Conservation (phyloP, 2,888 invertebrate genomes). For the Perizoma flavofasciatum region DNA sequence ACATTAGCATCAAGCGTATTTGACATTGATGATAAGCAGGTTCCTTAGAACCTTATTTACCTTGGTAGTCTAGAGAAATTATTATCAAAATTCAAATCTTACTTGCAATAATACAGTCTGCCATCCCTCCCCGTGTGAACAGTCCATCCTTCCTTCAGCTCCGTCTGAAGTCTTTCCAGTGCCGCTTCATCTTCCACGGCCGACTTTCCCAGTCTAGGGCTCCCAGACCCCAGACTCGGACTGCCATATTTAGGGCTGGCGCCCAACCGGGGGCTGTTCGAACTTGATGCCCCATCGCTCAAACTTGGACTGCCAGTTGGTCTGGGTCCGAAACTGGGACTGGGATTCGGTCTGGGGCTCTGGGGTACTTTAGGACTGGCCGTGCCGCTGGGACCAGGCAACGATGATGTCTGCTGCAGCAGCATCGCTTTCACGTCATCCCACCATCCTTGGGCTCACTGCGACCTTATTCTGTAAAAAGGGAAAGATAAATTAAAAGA, state of each 20-base stretch:
- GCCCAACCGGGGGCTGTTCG: conserved; percentile 59
- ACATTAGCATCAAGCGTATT: no score
- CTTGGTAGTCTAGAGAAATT: background rate
- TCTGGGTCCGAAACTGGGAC: conserved; percentile 54
- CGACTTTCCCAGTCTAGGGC: conserved; percentile 57
- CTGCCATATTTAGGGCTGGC: conserved; percentile 63
- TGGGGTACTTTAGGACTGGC: conserved; percentile 70
- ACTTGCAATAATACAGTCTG: conserved; percentile 96
- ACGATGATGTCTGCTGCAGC: conserved; percentile 79
- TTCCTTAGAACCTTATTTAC: no score
- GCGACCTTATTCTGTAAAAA: conserved; percentile 54
- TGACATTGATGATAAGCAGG: no score
- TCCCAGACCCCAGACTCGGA: conserved; percentile 62
- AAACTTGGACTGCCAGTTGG: conserved; percentile 63
- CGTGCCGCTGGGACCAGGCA: conserved; percentile 80
- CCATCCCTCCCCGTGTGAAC: conserved; percentile 91
- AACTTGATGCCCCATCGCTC: conserved; percentile 64
- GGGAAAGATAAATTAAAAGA: conserved; percentile 13
- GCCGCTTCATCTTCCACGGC: conserved; percentile 70
- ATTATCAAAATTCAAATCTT: conserved; percentile 65
- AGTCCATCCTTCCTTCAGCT: conserved; percentile 89
- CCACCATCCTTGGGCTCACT: conserved; percentile 60
- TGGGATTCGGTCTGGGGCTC: conserved; percentile 64
- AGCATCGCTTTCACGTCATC: conserved; percentile 79
- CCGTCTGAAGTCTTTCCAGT: conserved; percentile 83